Evolutionary conservation across 1,140 invertebrate species (phyloP).

Genomic region (Drosophila ananassae): DNA sequence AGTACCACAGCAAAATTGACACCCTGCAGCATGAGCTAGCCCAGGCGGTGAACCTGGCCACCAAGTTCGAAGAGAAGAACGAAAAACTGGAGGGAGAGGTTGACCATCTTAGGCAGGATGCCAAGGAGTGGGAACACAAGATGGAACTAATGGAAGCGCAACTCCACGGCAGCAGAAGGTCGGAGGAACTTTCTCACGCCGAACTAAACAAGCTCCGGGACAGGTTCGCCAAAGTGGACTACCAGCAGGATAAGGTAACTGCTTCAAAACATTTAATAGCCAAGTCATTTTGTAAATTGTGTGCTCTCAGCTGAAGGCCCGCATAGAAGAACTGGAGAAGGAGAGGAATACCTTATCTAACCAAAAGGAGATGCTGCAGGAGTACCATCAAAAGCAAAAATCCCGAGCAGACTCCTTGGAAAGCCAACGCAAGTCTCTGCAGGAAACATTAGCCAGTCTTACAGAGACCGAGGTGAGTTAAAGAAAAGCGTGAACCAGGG

Average conservation of each 20-base stretch:
- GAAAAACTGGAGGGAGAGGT: constrained; percentile 69
- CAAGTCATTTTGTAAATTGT: background rate
- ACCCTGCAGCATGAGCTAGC: constrained; percentile 71
- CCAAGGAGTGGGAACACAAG: constrained; percentile 45
- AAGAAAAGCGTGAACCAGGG: background rate
- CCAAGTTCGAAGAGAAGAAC: constrained; percentile 78
- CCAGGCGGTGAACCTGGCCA: constrained; percentile 68
- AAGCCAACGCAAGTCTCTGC: constrained; percentile 66
- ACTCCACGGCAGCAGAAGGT: constrained; percentile 59
- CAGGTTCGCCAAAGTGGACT: constrained; percentile 69
- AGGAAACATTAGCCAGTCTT: constrained; percentile 67
- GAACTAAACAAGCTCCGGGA: constrained; percentile 78
- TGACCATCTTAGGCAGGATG: constrained; percentile 34
- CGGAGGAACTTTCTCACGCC: constrained; percentile 62
- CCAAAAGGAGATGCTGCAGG: constrained; percentile 78
- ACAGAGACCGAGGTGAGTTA: constrained; percentile 72
- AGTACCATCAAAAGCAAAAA: constrained; percentile 80
- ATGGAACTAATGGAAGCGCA: constrained; percentile 73
- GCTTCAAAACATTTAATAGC: background rate
- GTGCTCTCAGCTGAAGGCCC: constrained; percentile 48
- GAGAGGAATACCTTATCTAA: constrained; percentile 59
- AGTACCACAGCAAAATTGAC: constrained; percentile 52
- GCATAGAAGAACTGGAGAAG: constrained; percentile 68
- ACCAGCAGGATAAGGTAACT: constrained; percentile 73
- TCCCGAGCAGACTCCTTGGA: constrained; percentile 66